Percentiles rank a stretch among this genome's conserved stretches.
Evolutionary conservation across 2,888 invertebrate genomes (phyloP).

Genomic region (Linyphia triangularis): DNA sequence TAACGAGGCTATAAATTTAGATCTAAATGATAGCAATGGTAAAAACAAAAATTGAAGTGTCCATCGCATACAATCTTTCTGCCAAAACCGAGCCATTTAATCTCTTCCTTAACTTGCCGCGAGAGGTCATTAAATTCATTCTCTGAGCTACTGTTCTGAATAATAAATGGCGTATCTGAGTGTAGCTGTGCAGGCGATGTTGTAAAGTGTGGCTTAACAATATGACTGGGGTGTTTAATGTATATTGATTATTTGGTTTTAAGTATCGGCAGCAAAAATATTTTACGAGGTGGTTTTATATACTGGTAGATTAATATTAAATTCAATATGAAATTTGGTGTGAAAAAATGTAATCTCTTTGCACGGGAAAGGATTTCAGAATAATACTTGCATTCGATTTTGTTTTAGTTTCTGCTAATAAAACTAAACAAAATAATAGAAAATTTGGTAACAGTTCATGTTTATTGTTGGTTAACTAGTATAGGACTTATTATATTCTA

Average conservation of each 20-base stretch:
- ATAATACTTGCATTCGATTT: too few species aligned
- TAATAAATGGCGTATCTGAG: conserved; percentile 36
- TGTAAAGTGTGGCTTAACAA: neutral
- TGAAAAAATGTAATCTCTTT: neutral
- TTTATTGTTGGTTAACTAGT: too few species aligned
- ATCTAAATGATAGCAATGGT: conserved; percentile 46
- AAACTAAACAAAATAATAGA: too few species aligned
- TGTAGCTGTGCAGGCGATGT: neutral
- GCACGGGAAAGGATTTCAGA: too few species aligned
- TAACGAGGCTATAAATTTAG: conserved; percentile 48
- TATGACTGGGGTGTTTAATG: neutral
- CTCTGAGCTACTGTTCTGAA: conserved; percentile 16
- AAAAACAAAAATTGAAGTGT: conserved; percentile 6
- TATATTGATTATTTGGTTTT: neutral
- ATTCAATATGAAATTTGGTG: neutral
- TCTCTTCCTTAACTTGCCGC: conserved; percentile 23
- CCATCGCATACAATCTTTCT: conserved; percentile 2
- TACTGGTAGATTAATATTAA: neutral
- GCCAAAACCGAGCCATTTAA: conserved; percentile 31
- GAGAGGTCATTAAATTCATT: conserved; percentile 55
- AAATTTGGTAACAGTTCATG: too few species aligned
- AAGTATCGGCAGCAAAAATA: neutral
- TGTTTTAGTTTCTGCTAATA: too few species aligned
- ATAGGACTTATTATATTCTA: too few species aligned
- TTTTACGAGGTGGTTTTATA: neutral